phyloP scores from a whole-genome alignment of 2,888 invertebrate species.

The Meandrusa payeni region DNA sequence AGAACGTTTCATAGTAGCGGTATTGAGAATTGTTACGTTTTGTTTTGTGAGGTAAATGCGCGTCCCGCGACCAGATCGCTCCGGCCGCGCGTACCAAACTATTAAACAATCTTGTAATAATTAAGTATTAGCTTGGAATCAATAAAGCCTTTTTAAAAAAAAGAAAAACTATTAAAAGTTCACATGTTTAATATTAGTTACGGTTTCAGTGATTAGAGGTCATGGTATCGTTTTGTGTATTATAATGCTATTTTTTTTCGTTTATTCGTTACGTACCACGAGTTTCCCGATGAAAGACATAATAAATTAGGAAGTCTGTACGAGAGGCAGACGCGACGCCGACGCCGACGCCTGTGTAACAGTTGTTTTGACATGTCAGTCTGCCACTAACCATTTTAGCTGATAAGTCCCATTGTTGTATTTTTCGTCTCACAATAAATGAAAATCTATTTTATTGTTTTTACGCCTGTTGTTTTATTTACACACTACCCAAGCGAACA shows the following conservation, averaged over 20 bases:
- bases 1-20: conserved; percentile 78
- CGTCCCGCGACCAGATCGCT: conserved; percentile 38
- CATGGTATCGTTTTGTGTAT: conserved; percentile 73
- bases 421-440: conserved; percentile 82
- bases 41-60: conserved; percentile 61
- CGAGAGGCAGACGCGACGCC: conserved; percentile 33
- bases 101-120: conserved; percentile 79
- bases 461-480: conserved; percentile 73
- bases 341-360: conserved; percentile 43
- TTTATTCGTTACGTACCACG: conserved; percentile 72
- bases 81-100: conserved; percentile 53
- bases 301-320: conserved; percentile 64
- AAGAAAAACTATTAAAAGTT: conserved; percentile 73
- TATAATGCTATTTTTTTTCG: conserved; percentile 66
- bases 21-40: conserved; percentile 77
- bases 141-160: conserved; percentile 77
- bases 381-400: conserved; percentile 80
- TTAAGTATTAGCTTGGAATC: conserved; percentile 80
- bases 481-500: conserved; percentile 44
- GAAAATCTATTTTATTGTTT: conserved; percentile 82
- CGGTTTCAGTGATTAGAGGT: conserved; percentile 68
- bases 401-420: conserved; percentile 81
- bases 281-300: conserved; percentile 79
- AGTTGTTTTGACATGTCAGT: conserved; percentile 76
- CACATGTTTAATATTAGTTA: conserved; percentile 75